Base-by-base conservation (phyloP, 2,797 vertebrate species). In the Oryzias sinensis region DNA sequence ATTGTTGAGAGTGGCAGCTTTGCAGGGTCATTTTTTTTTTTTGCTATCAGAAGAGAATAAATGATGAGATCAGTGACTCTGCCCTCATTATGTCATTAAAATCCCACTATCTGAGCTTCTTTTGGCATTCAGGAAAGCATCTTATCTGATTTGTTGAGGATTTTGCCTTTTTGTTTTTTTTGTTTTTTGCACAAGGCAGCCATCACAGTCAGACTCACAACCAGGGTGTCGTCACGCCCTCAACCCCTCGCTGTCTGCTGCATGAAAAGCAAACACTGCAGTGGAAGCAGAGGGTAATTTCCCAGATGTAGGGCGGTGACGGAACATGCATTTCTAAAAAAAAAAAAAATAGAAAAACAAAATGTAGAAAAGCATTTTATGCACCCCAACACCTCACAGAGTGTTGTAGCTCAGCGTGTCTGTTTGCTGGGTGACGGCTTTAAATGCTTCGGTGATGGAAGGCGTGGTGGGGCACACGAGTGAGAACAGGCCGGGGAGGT, bases 401-500 rank as follows among this genome's bases (percentile, higher is more conserved):
- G 67, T 62, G 56, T 61, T 70, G 74, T 62, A 50, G 63, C 62
- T 44, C 56, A 42, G 72, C 77, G 83, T 73, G 68, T 79, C 87
- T 87, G 72, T 85, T 79, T 76, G 56, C 67, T 56, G 33, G 42
- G 72, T 75, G 76, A 82, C 86, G 79, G 79, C 75, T 75, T 82
- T 80, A 84, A 84, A 80, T 75, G 77, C 59, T 42, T 71, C 69
- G 65, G 53, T 64, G 73, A 83, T 59, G 68, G 66, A 62, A 68
- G 61, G 63, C 62, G 66, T 70, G 65, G 69, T 55, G 43, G 82
- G 79, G 68, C 48, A 54, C 68, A 74, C 87, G 86, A 90, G 86
- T 89, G 86, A 90, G 85, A 90, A 82, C 79, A 74, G 85, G 81
- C 72, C 82, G 47, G 64, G 64, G 66, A 82, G 87, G 76, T 88